Evolutionary conservation across 92 coral and sea anemone species (phyloP), one percentile per base, ranked within the genome.

Genomic region (Meandrina meandrites): DNA sequence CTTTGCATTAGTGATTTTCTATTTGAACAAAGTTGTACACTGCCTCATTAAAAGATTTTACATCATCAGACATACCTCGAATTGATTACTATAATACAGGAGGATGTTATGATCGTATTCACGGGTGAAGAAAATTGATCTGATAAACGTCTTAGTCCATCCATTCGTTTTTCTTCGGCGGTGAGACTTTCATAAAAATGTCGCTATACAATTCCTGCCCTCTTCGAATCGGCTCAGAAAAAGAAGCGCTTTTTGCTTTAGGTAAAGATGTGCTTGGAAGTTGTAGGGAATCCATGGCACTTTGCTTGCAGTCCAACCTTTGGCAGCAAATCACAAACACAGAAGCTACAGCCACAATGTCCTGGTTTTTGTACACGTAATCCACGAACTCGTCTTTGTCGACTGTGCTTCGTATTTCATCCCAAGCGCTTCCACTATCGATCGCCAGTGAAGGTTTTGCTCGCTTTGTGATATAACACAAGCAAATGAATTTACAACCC

Each of bases 341-440:
- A 0, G 93, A 90, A 22, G 92, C 96, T 8, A 94, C 89, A 0
- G 96, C 98, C 2, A 90, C 62, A 54, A 94, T 87, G 48, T 69
- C 88, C 14, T 89, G 87, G 75, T 90, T 96, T 81, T 95, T 94
- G 74, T 83, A 96, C 11, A 90, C 94, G 62, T 84, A 91, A 84
- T 96, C 99, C 12, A 91, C 99, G 79, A 96, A 95, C 40, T 90
- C 81, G 50, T 96, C 98, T 48, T 92, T 93, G 19, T 93, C 94
- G 2, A 91, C 89, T 14, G 90, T 69, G 3, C 90, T 78, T 80
- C 67, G 62, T 14, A 84, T 72, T 32, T 92, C 92, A 24, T 96
- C 94, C 99, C 99, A 96, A 0, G 98, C 96, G 48, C 91, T 93
- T 16, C 99, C 94, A 68, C 99, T 96, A 74, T 94, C 95, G 37